Base-by-base conservation (phyloP, 2,113 vertebrate species). In the Etheostoma spectabile region DNA sequence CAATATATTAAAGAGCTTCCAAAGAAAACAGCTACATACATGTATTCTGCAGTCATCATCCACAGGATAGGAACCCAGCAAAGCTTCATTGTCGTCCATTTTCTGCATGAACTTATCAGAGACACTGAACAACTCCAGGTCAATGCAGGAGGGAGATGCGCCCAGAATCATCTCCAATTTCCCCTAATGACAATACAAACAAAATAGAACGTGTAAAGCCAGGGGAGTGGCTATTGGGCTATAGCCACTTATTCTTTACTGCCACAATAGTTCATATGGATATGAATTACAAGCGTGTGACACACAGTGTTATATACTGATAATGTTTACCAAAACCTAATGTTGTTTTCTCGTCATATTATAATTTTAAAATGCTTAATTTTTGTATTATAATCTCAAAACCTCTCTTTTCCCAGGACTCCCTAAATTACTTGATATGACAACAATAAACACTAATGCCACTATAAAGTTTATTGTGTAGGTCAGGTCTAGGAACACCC, bases 31-130 rank as follows among this genome's bases (percentile, higher is more conserved):
- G 22, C 30, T 59, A 87, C 96, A 78, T 91, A 98, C 97, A 1
- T 98, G 96, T 92, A 98, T 96, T 88, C 95, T 95, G 93, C 96
- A 97, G 85, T 96, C 92, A 1, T 98, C 95, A 7, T 98, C 96
- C 13, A 98, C 94, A 8, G 95, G 95, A 89, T 96, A 98, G 0
- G 96, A 97, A 46, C 97, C 97, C 61, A 98, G 87, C 80, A 98
- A 84, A 0, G 97, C 96, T 6, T 97, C 96, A n/a, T 97, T 94
- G 69, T 95, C 88, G 52, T 96, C 95, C 60, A 98, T 87, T 49
- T 96, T 97, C 92, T 94, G 93, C 77, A 96, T 78, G 68, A 97
- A 95, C 35, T 90, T 88, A 86, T 97, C 96, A 3, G 94, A 91
- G 0, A 84, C 35, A 14, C 95, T 94, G 82, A 93, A 97, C 27